phyloP scores from a whole-genome alignment of 2,797 vertebrate species.

The Intellagama lesueurii region DNA sequence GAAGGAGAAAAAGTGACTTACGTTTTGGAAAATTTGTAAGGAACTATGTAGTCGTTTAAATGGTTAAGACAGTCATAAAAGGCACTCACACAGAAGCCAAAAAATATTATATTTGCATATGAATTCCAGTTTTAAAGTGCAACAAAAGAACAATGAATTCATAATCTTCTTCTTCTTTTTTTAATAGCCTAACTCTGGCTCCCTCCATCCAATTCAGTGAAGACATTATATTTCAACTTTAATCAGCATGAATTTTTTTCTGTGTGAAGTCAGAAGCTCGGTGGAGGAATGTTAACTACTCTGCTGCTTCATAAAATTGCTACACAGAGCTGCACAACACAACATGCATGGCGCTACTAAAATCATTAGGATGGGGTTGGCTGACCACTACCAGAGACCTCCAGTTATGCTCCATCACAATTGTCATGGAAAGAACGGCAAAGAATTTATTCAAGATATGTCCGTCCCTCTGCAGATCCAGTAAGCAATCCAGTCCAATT shows the following conservation, averaged over 20 bases:
- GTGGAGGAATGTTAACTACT: slow-evolving; percentile 50
- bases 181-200: slow-evolving; percentile 34
- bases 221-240: slow-evolving; percentile 32
- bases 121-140: slow-evolving; percentile 9
- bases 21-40: not conserved
- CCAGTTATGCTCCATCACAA: not conserved
- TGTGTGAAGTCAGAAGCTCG: slow-evolving; percentile 48
- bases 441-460: slow-evolving; percentile 5
- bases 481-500: not conserved
- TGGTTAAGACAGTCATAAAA: not conserved
- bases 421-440: slow-evolving; percentile 32
- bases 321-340: slow-evolving; percentile 58
- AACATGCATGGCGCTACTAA: slow-evolving; percentile 65
- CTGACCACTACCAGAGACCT: slow-evolving; percentile 46
- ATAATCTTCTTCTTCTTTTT: not conserved
- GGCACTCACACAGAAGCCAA: not conserved
- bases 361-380: slow-evolving; percentile 57
- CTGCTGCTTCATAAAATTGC: slow-evolving; percentile 68
- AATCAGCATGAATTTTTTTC: slow-evolving; percentile 53
- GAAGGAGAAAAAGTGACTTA: not conserved
- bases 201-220: slow-evolving; percentile 34
- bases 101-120: not conserved
- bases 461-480: slow-evolving; percentile 4
- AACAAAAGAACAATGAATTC: not conserved
- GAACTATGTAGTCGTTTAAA: not conserved